phyloP scores from a whole-genome alignment of 2,888 invertebrate species.

The Thelaira solivaga region DNA sequence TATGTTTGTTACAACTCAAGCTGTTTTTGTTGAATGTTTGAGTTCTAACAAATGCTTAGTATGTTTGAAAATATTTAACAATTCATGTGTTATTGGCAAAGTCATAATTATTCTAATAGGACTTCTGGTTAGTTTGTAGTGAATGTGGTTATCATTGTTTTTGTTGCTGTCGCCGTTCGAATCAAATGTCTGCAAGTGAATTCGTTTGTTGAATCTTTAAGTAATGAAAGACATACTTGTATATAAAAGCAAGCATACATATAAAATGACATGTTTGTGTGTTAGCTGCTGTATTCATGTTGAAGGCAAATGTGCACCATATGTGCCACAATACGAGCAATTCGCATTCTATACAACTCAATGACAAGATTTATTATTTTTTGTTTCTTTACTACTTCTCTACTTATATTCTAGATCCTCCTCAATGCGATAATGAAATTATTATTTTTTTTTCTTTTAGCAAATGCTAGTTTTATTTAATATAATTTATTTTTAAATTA shows the following conservation, averaged over 20 bases:
- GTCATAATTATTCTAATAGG: conserved; percentile 51
- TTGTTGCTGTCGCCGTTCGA: conserved; percentile 36
- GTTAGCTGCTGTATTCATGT: conserved; percentile 10
- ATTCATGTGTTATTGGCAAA: conserved; percentile 41
- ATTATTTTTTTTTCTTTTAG: background rate
- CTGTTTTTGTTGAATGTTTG: too few species aligned
- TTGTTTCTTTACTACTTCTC: background rate
- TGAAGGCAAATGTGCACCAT: conserved; percentile 41
- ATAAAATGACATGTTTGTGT: background rate
- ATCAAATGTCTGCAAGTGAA: conserved; percentile 31
- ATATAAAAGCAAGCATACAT: background rate
- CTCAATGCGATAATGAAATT: background rate
- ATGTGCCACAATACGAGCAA: conserved; percentile 43
- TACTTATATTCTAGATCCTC: conserved; percentile 1
- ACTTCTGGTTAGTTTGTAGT: conserved; percentile 26
- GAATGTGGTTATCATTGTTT: conserved; percentile 3
- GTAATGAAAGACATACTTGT: conserved; percentile 12
- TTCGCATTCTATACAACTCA: conserved; percentile 41
- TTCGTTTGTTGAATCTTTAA: conserved; percentile 43
- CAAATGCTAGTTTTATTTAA: too few species aligned
- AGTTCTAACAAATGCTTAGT: too few species aligned
- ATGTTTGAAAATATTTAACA: conserved; percentile 28
- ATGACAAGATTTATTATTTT: background rate
- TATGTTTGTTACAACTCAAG: too few species aligned
- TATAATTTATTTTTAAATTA: too few species aligned